Evolutionary conservation across 2,797 vertebrate species (phyloP).

Genomic region (Alcedo atthis): DNA sequence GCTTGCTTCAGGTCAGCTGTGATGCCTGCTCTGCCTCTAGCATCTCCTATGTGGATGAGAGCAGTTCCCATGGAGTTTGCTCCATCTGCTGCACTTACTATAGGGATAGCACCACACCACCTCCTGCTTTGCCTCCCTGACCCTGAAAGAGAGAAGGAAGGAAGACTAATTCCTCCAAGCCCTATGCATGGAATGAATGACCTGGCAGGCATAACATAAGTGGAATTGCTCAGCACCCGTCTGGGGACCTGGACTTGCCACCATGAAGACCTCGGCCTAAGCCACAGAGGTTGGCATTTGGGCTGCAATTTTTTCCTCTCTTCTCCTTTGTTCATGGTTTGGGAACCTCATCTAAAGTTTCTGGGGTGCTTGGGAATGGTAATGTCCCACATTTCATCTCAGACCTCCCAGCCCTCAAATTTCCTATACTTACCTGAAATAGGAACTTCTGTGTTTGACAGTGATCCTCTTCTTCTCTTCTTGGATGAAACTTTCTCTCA

Average conservation of each 20-base stretch:
- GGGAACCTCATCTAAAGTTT: not conserved
- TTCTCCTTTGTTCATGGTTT: not conserved
- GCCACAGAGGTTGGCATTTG: not conserved
- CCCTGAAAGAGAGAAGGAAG: not conserved
- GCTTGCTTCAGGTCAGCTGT: not conserved
- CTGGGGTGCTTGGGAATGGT: not conserved
- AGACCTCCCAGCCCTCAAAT: not conserved
- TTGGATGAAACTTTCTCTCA: not conserved
- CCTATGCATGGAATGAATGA: not conserved
- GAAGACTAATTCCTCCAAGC: not conserved
- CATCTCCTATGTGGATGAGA: not conserved
- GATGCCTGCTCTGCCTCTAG: rapidly evolving
- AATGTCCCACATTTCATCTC: not conserved
- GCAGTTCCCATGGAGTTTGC: not conserved
- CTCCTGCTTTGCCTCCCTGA: not conserved
- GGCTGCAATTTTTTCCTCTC: not conserved
- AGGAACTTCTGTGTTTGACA: not conserved
- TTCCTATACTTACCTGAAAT: not conserved
- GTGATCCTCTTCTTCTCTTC: not conserved
- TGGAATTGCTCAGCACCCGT: not conserved
- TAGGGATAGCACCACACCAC: not conserved
- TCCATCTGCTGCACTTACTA: not conserved
- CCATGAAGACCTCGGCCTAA: rapidly evolving
- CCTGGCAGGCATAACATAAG: rapidly evolving
- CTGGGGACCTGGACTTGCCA: not conserved